Conservation (phyloP, 1,140 invertebrate genomes). For the Pygmarrhopalites habei region DNA sequence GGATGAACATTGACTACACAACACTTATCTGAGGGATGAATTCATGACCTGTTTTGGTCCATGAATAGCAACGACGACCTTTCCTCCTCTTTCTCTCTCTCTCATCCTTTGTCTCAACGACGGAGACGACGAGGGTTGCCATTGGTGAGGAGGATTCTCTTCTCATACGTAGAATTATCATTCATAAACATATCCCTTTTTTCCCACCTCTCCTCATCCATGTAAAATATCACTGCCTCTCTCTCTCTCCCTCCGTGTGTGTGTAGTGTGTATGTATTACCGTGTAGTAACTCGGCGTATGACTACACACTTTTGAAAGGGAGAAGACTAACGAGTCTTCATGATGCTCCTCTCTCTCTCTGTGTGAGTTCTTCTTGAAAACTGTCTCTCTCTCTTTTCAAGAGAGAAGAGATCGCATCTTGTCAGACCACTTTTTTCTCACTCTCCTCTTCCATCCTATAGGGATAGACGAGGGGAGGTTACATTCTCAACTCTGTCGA, state of each 20-base stretch:
- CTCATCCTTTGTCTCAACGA: conserved; percentile 1
- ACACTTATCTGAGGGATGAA: conserved; percentile 29
- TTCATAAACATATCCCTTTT: conserved; percentile 32
- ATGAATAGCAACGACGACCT: conserved; percentile 26
- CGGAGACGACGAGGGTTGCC: too few species aligned
- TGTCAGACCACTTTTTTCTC: background rate
- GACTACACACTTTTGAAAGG: background rate
- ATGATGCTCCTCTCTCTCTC: background rate
- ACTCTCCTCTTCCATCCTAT: background rate
- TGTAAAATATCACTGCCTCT: conserved; percentile 9
- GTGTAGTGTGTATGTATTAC: too few species aligned
- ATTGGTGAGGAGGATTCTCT: conserved; percentile 12
- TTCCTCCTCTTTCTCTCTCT: conserved; percentile 16
- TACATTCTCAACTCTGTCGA: too few species aligned
- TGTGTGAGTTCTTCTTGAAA: background rate
- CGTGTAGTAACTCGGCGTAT: too few species aligned
- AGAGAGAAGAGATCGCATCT: background rate
- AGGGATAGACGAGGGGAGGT: background rate
- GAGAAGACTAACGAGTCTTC: conserved; percentile 1
- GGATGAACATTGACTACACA: conserved; percentile 26
- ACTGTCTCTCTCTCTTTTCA: background rate
- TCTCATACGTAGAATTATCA: conserved; percentile 29
- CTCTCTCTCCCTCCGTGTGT: background rate
- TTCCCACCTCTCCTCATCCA: conserved; percentile 24
- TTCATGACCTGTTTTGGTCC: conserved; percentile 34